phyloP scores from a whole-genome alignment of 2,113 vertebrate genomes.

The Brienomyrus longianalis region DNA sequence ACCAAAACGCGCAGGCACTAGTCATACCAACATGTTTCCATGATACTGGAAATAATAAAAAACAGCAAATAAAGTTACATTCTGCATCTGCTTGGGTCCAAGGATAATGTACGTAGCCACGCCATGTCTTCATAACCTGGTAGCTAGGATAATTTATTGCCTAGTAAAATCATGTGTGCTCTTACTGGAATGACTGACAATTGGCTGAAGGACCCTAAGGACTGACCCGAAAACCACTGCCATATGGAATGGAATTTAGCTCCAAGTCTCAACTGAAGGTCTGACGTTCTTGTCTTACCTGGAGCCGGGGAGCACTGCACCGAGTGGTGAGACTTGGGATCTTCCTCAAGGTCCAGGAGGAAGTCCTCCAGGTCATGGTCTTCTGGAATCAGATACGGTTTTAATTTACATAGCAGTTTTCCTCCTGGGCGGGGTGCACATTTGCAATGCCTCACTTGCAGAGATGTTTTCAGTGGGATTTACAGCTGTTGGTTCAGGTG shows the following conservation, averaged over 20 bases:
- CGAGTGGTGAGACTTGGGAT: constrained; percentile 72
- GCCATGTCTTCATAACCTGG: not conserved
- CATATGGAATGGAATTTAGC: not conserved
- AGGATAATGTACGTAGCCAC: not conserved
- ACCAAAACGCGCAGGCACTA: not conserved
- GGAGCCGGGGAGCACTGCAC: constrained; percentile 82
- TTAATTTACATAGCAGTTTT: not conserved
- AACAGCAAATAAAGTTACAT: not conserved
- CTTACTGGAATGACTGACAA: not conserved
- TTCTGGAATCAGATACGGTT: constrained; percentile 45
- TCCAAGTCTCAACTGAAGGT: not conserved
- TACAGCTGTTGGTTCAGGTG: not conserved
- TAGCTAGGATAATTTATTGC: not conserved
- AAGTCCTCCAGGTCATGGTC: constrained; percentile 82
- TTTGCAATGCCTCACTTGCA: not conserved
- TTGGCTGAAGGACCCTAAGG: not conserved
- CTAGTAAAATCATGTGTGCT: not conserved
- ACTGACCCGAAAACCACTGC: not conserved
- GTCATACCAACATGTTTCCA: not conserved
- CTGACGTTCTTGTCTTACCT: constrained; percentile 56
- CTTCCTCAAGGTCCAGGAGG: constrained; percentile 79
- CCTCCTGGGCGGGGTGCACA: not conserved
- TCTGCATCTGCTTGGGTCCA: not conserved
- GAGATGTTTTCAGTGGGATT: not conserved
- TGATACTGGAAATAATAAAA: not conserved